Evolutionary conservation across 2,797 vertebrate species (phyloP), one percentile per base, ranked within the genome.

Genomic region (Falco rusticolus): DNA sequence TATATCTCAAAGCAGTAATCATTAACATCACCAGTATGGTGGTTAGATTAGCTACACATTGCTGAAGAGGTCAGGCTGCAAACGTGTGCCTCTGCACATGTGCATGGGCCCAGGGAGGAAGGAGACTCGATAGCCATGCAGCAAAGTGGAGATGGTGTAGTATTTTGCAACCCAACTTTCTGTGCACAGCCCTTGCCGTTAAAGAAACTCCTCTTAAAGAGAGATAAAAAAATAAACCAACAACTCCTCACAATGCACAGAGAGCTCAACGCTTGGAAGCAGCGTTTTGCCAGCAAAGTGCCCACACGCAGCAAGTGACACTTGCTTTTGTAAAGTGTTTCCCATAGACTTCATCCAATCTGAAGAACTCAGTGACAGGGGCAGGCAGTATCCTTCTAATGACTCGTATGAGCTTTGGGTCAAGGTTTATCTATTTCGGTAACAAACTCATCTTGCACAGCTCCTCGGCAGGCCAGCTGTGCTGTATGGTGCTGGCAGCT

Each of bases 1-100:
- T n/a, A 33, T n/a, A 41, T 47, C 47, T 13, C 24, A 26, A 41
- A 59, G 16, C 24, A 51, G n/a, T 57, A n/a, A 48, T 47, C 24
- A 54, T 31, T 19, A 54, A 34, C n/a, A 16, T 19, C 25, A 39
- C 20, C 53, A 45, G 37, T 14, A n/a, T 4, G 33, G 72, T 2
- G 9, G 43, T 6, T 50, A 61, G 41, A 68, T 41, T 34, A 69
- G 69, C 48, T 80, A 7, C 50, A 25, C 1, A 0, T 31, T 51
- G 33, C 37, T 64, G 19, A 54, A 34, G 68, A 31, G 10, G 39
- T 54, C 7, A 8, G 16, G 29, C 57, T 70, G 83, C 39, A 51
- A 51, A 12, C 2, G 0, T 21, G 6, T 13, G 33, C 63, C 65
- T 48, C 19, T 18, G 7, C 26, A 2, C 1, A 4, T 16, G n/a